Percentiles rank a stretch among this genome's conserved stretches.
phyloP scores from a whole-genome alignment of 2,888 invertebrate genomes.

The Tryphoninae sp. region DNA sequence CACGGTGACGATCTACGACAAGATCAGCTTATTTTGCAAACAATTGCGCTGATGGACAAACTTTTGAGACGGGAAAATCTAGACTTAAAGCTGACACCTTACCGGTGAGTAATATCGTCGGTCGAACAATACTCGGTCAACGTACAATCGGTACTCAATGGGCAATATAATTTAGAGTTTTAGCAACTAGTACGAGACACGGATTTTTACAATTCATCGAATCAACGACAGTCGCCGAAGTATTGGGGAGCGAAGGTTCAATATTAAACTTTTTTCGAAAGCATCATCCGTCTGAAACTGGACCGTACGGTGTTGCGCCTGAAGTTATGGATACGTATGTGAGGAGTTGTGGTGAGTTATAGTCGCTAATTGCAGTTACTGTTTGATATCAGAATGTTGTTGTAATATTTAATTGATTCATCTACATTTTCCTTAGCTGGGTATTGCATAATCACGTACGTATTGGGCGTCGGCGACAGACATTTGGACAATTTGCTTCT shows the following conservation, averaged over 20 bases:
- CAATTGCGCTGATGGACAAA: constrained; percentile 99
- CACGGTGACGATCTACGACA: constrained; percentile 98
- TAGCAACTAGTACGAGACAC: constrained; percentile 97
- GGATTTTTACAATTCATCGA: constrained; percentile 98
- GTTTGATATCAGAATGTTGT: no score
- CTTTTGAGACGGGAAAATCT: constrained; percentile 96
- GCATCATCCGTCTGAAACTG: constrained; percentile 93
- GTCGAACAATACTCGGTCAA: constrained; percentile 6
- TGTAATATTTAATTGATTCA: background rate
- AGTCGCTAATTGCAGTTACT: no score
- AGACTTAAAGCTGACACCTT: constrained; percentile 97
- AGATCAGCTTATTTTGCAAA: constrained; percentile 98
- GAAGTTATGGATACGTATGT: constrained; percentile 99
- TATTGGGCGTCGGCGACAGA: constrained; percentile 98
- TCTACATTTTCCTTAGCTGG: constrained; percentile 85
- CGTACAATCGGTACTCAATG: background rate
- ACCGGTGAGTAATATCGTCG: constrained; percentile 81
- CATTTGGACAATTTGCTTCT: constrained; percentile 98
- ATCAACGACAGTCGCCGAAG: constrained; percentile 95
- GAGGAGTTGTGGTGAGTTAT: constrained; percentile 89
- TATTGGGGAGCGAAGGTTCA: constrained; percentile 91
- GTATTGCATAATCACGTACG: constrained; percentile 98
- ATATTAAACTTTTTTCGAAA: constrained; percentile 97
- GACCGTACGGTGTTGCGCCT: constrained; percentile 94
- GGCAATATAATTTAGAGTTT: constrained; percentile 83